Evolutionary conservation across 1,140 invertebrate species (phyloP), one percentile per base, ranked within the genome.

Genomic region (Acromyrmex charruanus): DNA sequence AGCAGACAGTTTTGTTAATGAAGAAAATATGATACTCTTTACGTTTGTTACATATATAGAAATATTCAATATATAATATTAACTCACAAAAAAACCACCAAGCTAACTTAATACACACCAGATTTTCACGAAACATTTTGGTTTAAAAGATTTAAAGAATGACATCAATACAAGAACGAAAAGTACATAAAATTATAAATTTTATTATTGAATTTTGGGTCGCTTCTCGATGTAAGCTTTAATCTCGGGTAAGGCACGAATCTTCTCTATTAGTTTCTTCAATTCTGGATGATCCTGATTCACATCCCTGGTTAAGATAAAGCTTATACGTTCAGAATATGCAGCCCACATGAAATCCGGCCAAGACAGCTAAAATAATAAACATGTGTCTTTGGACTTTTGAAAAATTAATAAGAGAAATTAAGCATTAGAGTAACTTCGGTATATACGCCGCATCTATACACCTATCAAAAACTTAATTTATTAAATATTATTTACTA

Each of bases 191-290:
- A 51, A 9, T 53, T 31, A 35, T 10, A 44, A 44, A 44, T 12
- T 53, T 72, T 63, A 59, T 85, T 94, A 95, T 53, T 96, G 96
- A 61, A 95, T 94, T 49, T 96, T 94, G 18, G 97, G 96, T 58
- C 97, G 95, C 85, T 96, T 96, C 69, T 96, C 96, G 39, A 97
- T 95, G 96, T 97, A 97, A 55, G 95, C 95, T 90, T 97, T 97
- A 88, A 97, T 96, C 1, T 94, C 92, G 10, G 97, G 97, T 74
- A 97, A 85, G 6, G 94, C 92, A 0, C 95, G 91, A 31, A 97
- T 96, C 79, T 74, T 63, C 3, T 77, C 72, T 6, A 77, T 51
- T 5, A 77, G 25, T 10, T 85, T 77, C 31, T 85, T 85, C 61
- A 85, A 77, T 58, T 77, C 61, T 51, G 72, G 82, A 68, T 85